Percentiles rank a stretch among this genome's conserved stretches.
Conservation (phyloP, 2,797 vertebrate genomes). For the Orestias chungarensis region DNA sequence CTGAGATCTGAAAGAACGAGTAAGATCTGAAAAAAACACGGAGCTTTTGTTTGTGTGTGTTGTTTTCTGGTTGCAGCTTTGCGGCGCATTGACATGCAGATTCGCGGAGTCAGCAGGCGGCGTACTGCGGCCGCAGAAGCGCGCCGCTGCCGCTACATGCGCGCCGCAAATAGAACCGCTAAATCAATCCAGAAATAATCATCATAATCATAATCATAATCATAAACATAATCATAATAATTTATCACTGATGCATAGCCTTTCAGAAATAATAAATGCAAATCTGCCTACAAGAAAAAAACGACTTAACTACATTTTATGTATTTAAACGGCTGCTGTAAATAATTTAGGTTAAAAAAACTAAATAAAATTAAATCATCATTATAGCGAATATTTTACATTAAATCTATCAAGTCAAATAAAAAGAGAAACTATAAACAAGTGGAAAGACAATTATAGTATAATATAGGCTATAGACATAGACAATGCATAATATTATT, state of each 20-base stretch:
- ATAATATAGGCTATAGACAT: too few species aligned
- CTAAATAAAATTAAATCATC: neutral
- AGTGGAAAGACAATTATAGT: too few species aligned
- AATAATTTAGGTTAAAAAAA: neutral
- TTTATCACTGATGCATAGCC: too few species aligned
- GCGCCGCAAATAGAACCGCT: neutral
- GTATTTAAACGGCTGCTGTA: neutral
- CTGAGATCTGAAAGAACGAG: neutral
- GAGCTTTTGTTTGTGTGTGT: too few species aligned
- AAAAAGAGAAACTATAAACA: too few species aligned
- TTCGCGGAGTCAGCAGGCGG: neutral
- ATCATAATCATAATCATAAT: too few species aligned
- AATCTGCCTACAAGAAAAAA: neutral
- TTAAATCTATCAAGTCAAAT: too few species aligned
- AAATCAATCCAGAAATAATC: neutral
- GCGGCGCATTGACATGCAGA: neutral
- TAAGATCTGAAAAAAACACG: neutral
- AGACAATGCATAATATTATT: too few species aligned
- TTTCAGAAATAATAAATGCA: too few species aligned
- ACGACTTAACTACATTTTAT: neutral
- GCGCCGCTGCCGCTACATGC: neutral
- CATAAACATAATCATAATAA: too few species aligned
- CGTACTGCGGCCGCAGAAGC: neutral
- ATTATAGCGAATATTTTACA: neutral
- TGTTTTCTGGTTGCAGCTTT: neutral